phyloP scores from a whole-genome alignment of 2,113 vertebrate genomes.

The Dasyurus viverrinus region DNA sequence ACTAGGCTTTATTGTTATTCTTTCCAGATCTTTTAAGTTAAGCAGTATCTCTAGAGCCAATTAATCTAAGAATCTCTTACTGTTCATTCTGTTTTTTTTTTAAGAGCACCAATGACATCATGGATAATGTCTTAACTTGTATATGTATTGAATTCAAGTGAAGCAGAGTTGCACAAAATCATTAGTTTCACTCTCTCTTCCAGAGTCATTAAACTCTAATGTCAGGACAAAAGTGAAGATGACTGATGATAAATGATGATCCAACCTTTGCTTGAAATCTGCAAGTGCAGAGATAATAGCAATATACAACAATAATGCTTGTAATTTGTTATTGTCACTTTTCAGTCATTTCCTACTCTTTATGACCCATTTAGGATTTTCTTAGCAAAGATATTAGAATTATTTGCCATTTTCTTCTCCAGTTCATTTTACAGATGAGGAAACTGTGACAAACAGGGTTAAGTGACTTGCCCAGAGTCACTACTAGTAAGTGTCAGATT shows the following conservation, averaged over 20 bases:
- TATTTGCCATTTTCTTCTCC: not conserved
- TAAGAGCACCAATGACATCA: not conserved
- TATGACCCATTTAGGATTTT: too few relatives aligned
- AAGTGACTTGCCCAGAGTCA: too few relatives aligned
- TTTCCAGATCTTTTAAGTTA: not conserved
- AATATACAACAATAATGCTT: not conserved
- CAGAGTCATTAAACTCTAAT: not conserved
- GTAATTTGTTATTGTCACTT: not conserved
- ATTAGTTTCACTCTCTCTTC: not conserved
- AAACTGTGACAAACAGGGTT: not conserved
- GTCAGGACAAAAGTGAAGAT: not conserved
- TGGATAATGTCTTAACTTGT: not conserved
- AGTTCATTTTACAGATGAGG: not conserved
- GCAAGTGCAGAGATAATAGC: not conserved
- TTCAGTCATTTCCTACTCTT: not conserved
- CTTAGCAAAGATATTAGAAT: not conserved
- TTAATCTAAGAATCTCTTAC: not conserved
- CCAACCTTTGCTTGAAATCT: not conserved
- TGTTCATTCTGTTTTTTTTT: not conserved
- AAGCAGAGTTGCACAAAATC: not conserved
- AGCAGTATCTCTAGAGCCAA: not conserved
- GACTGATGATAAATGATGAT: not conserved
- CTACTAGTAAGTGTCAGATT: not conserved
- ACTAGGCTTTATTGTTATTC: not conserved
- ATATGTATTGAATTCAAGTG: not conserved